Conservation (phyloP, 1,140 invertebrate genomes). For the Pachyrhynchus sulphureomaculatus region DNA sequence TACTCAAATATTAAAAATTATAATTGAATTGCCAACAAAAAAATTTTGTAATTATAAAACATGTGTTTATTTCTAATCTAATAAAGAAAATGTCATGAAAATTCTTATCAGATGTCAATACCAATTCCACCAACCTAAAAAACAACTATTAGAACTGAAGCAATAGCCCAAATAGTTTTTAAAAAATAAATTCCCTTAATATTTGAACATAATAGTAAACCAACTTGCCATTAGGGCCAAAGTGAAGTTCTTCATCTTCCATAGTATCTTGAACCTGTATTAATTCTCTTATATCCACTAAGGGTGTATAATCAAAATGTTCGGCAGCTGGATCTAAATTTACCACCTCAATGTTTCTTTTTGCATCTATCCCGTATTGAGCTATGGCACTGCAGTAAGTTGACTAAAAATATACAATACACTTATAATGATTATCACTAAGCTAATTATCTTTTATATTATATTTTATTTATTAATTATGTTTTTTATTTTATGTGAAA, state of each 20-base stretch:
- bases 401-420: conserved; percentile 60
- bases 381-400: conserved; percentile 93
- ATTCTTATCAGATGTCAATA: no score
- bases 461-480: background rate
- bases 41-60: no score
- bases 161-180: no score
- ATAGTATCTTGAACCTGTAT: conserved; percentile 95
- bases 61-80: no score
- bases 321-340: conserved; percentile 99
- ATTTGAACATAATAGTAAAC: no score
- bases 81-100: no score
- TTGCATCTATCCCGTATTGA: conserved; percentile 75
- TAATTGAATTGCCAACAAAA: no score
- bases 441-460: background rate
- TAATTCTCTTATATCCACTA: conserved; percentile 88
- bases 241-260: conserved; percentile 92
- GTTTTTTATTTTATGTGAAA: no score
- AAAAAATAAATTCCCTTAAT: no score
- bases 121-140: no score
- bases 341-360: conserved; percentile 80
- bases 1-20: no score
- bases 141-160: no score
- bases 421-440: background rate
- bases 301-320: conserved; percentile 86
- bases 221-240: conserved; percentile 87